Evolutionary conservation across 2,113 vertebrate species (phyloP), one percentile per base, ranked within the genome.

Genomic region (Cyprinus carpio): DNA sequence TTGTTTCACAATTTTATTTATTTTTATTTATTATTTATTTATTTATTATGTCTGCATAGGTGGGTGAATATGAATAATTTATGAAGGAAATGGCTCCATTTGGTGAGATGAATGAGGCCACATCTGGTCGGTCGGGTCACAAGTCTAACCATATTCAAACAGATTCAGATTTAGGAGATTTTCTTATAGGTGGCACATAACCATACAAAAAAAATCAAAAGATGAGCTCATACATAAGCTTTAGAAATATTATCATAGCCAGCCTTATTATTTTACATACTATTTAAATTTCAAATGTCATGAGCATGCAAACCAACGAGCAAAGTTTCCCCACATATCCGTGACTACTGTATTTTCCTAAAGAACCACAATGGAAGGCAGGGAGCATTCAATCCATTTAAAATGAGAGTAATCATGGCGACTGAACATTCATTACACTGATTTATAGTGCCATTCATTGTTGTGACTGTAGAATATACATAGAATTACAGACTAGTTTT

Each of bases 211-310:
- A 5, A 34, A 54, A 51, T 54, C 54, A 84, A 46, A 84, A 80
- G 56, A 69, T 89, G 78, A 51, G 12, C 79, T 80, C 88, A 79
- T 80, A 78, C 89, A 85, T 11, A 37, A 75, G 54, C 46, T 54
- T 77, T 87, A 87, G 84, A 85, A 65, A 84, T 91, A 93, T 87
- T 92, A 90, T 91, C 83, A 90, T 83, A 90, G 88, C 90, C 87
- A 82, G 89, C 90, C 85, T 90, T 87, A 90, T 90, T 51, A 81
- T 87, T 95, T 95, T 95, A 90, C 93, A 94, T 95, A 81, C 81
- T 51, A 94, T 95, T 95, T 95, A 87, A 90, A 93, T 94, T 91
- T 89, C 86, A 92, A 92, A 91, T 91, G 87, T 84, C 78, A 76
- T 79, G 85, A 90, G 87, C 67, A 95, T 94, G 93, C 92, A 94